phyloP scores from a whole-genome alignment of 2,888 invertebrate genomes.

The Acrobasis repandana region DNA sequence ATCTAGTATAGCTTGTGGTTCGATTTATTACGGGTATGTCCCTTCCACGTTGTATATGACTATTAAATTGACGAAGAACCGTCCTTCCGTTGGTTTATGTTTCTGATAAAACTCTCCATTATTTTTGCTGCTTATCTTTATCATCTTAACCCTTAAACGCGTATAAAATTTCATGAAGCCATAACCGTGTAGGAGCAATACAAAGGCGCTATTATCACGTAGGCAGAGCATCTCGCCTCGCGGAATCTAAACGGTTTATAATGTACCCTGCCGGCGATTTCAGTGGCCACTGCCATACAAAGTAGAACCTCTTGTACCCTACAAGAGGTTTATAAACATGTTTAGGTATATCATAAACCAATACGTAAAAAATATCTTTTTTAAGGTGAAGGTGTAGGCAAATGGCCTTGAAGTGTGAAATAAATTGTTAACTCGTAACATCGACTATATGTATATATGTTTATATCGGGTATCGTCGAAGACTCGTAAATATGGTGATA shows the following conservation, averaged over 20 bases:
- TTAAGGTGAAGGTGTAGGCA: too few species aligned
- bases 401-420: too few species aligned
- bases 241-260: constrained; percentile 40
- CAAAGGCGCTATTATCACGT: constrained; percentile 37
- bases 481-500: too few species aligned
- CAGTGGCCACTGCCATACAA: background rate
- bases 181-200: constrained; percentile 24
- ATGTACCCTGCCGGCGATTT: constrained; percentile 17
- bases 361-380: too few species aligned
- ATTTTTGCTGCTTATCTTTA: constrained; percentile 1
- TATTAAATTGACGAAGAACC: background rate
- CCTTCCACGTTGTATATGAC: too few species aligned
- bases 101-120: background rate
- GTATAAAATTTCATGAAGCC: constrained; percentile 31
- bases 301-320: constrained; percentile 4
- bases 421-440: too few species aligned
- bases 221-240: constrained; percentile 26
- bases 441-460: too few species aligned
- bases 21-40: too few species aligned
- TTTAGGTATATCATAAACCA: too few species aligned
- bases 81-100: background rate
- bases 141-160: constrained; percentile 13
- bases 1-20: too few species aligned
- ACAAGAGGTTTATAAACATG: too few species aligned
- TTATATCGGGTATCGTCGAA: too few species aligned